Percentiles rank a stretch among this genome's conserved stretches.
These are phyloP conservation scores for Gymnothorax reevesii DNA, from an alignment of 2,797 vertebrate genomes.

Conservation along the genomic window DNA sequence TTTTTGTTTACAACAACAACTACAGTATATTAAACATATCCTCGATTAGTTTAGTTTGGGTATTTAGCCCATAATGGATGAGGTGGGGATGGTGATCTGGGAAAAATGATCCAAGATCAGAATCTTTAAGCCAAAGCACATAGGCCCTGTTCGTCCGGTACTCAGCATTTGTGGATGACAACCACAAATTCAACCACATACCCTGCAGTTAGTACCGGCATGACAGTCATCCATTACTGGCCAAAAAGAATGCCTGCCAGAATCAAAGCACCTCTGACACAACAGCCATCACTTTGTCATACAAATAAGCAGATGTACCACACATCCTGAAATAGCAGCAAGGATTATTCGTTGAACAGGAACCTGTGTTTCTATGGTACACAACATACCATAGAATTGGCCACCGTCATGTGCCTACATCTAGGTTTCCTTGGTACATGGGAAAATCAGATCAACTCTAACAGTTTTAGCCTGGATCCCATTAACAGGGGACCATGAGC, in stretches of 20 bases:
- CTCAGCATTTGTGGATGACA: not conserved
- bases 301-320: not conserved
- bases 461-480: not conserved
- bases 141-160: not conserved
- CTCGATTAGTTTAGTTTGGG: not conserved
- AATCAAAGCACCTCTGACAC: too few species aligned
- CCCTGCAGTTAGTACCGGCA: not conserved
- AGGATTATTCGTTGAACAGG: not conserved
- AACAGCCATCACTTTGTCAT: too few species aligned
- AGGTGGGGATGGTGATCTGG: not conserved
- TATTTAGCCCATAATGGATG: not conserved
- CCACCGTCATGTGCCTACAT: not conserved
- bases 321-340: not conserved
- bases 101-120: not conserved
- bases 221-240: not conserved
- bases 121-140: too few species aligned
- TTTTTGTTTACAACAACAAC: not conserved
- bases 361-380: not conserved
- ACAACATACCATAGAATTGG: not conserved
- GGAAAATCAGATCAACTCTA: not conserved
- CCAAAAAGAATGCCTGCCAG: not conserved
- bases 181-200: not conserved
- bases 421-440: not conserved
- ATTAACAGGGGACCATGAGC: not conserved
- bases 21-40: not conserved